Evolutionary conservation across 1,140 invertebrate species (phyloP), one percentile per base, ranked within the genome.

Genomic region (Drosophila lacteicornis): DNA sequence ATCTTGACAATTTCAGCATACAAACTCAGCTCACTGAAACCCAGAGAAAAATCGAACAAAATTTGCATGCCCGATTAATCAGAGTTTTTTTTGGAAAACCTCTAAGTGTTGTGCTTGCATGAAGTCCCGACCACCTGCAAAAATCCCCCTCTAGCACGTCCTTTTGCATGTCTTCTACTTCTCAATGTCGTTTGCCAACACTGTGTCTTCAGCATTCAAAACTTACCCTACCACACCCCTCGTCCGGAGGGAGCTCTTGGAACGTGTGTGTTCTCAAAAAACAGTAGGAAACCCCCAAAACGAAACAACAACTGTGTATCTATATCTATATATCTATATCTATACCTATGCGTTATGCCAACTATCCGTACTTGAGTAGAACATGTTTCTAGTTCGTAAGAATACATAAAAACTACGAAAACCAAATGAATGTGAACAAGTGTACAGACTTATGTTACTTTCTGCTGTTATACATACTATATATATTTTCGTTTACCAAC

Each of bases 201-300:
- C 65, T 30, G 43, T 67, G 60, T 67, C 57, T 57, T 27, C 46
- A 70, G 66, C 66, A 66, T 67, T 66, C 47, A 27, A 68, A 55
- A 55, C 36, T 68, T 46, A 36, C 12, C 49, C 30, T 22, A 9
- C 43, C 40, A 12, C 27, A 17, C 27, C 67, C 46, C 62, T 67
- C 62, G 2, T 30, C 3, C 45, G 12, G 66, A 50, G 66, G 36
- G 12, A 45, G 17, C 53, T 74, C 68, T 60, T 74, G 68, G 73
- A 85, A 65, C 62, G 71, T 90, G 82, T 87, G 83, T 90, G 85
- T 90, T 90, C 85, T 90, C 85, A 90, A 88, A 49, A 30, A 49
- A 30, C 43, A 25, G 45, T 77, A 77, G 65, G 55, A 77, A 69
- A 68, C 15, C 53, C 40, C 17, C 19, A 51, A 27, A 51, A 22